Conservation (phyloP, 2,888 invertebrate genomes). For the Arctia plantaginis region DNA sequence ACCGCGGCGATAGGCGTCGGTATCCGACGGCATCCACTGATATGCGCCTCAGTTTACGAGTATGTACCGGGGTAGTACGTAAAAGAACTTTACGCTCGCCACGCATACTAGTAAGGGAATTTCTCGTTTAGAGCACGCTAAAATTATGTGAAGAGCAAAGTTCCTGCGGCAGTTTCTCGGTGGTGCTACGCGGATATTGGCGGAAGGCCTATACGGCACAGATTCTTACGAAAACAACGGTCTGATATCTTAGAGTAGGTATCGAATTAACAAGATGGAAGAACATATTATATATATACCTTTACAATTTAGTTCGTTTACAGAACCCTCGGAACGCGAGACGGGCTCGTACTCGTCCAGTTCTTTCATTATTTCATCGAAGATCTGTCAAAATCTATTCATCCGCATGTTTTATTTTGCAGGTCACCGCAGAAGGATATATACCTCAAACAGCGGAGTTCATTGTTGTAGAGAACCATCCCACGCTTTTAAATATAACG, state of each 20-base stretch:
- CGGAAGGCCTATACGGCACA: too few relatives aligned
- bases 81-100: too few relatives aligned
- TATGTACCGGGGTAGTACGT: too few relatives aligned
- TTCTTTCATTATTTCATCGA: too few relatives aligned
- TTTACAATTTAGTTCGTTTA: background rate
- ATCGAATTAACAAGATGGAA: background rate
- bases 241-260: background rate
- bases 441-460: slow-evolving; percentile 94
- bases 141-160: background rate
- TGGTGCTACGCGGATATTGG: background rate
- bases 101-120: too few relatives aligned
- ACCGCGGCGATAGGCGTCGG: too few relatives aligned
- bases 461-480: slow-evolving; percentile 94
- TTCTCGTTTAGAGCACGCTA: too few relatives aligned
- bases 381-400: background rate
- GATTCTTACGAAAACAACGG: background rate
- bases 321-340: background rate
- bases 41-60: too few relatives aligned
- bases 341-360: background rate
- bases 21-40: too few relatives aligned
- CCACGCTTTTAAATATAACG: slow-evolving; percentile 94
- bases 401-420: slow-evolving; percentile 23
- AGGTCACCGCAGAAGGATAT: slow-evolving; percentile 95
- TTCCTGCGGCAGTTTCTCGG: background rate
- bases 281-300: background rate